Percentiles rank a stretch among this genome's conserved stretches.
Evolutionary conservation across 2,797 vertebrate genomes (phyloP).

Genomic region (Phylloscopus collybita): DNA sequence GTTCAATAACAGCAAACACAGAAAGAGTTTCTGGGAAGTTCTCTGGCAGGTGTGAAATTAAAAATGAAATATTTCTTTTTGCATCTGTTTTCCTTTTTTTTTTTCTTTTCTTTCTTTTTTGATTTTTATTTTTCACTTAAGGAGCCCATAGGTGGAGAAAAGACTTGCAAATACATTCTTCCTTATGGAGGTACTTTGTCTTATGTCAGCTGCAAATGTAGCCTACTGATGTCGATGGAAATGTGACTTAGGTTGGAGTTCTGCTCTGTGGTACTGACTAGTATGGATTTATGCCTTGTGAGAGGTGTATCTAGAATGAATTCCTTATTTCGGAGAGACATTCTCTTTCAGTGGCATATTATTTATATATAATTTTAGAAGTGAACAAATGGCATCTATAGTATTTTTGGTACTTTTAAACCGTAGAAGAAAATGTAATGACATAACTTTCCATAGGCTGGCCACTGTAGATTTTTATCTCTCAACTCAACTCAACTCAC

Average conservation of each 20-base stretch:
- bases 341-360: not conserved
- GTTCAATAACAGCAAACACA: not conserved
- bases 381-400: not conserved
- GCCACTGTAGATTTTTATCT: not conserved
- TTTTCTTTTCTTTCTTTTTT: fast-evolving
- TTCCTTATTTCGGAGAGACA: not conserved
- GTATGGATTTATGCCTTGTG: not conserved
- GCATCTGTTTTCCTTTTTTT: not conserved
- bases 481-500: not conserved
- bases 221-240: not conserved
- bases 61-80: not conserved
- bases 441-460: not conserved
- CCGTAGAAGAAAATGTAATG: not conserved
- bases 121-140: not conserved
- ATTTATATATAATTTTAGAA: not conserved
- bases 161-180: not conserved
- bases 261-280: not conserved
- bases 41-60: not conserved
- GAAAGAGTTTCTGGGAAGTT: not conserved
- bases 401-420: not conserved
- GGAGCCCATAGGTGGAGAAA: not conserved
- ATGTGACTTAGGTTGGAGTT: not conserved
- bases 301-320: not conserved
- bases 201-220: not conserved
- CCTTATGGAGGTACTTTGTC: not conserved